phyloP scores from a whole-genome alignment of 2,888 invertebrate genomes.

The Leptopterna dolabrata region DNA sequence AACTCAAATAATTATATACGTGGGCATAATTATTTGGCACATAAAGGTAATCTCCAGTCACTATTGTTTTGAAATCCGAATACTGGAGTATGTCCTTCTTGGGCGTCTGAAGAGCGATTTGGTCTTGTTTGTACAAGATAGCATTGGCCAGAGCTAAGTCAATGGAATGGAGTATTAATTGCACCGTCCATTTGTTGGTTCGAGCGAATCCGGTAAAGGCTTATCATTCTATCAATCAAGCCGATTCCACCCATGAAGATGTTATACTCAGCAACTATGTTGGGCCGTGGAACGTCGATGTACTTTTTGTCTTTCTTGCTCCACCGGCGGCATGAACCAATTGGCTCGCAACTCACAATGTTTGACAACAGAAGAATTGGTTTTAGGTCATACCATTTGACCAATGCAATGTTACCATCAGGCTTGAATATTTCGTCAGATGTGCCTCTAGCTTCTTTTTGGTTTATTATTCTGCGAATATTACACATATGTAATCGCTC shows the following conservation, averaged over 20 bases:
- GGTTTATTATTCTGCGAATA: no score
- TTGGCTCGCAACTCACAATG: no score
- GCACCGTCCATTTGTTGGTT: slow-evolving; percentile 24
- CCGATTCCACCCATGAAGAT: not conserved
- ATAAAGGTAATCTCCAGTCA: not conserved
- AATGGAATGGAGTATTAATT: not conserved
- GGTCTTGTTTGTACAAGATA: not conserved
- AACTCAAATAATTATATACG: no score
- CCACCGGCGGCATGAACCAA: no score
- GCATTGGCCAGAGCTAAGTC: slow-evolving; percentile 14
- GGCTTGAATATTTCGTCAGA: slow-evolving; percentile 8
- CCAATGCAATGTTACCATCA: slow-evolving; percentile 14
- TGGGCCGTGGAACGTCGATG: not conserved
- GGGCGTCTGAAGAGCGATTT: not conserved
- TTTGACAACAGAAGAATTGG: no score
- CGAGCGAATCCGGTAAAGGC: slow-evolving; percentile 14
- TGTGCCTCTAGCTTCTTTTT: not conserved
- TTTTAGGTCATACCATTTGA: no score
- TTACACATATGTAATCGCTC: no score
- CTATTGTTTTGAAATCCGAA: not conserved
- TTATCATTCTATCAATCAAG: slow-evolving; percentile 8
- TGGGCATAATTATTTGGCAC: not conserved
- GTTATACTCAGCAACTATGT: slow-evolving; percentile 1
- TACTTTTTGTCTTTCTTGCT: not conserved
- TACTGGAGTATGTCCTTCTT: not conserved